A percentile compares a stretch with the other conserved stretches of the same genome.
These are phyloP conservation scores for Drosophila pseudotakahashii DNA, from an alignment of 2,888 invertebrate species.

Conservation along the genomic window DNA sequence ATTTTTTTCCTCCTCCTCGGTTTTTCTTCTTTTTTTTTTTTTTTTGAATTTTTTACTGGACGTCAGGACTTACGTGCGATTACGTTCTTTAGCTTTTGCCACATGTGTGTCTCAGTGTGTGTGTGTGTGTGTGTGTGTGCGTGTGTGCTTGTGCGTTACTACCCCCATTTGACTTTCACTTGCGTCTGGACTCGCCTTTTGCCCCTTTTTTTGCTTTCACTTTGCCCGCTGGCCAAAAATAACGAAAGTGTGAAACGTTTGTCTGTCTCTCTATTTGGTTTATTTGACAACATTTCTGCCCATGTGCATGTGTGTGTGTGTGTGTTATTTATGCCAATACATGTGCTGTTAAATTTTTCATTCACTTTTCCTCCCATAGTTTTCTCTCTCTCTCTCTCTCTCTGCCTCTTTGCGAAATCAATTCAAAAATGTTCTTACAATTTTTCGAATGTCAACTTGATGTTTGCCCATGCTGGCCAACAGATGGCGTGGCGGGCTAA, in stretches of 20 bases:
- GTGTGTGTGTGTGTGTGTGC: slow-evolving; percentile 18
- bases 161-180: slow-evolving; percentile 67
- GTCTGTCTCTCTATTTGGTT: slow-evolving; percentile 66
- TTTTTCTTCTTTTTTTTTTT: slow-evolving; percentile 15
- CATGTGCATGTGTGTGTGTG: slow-evolving; percentile 15
- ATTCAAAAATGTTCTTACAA: neutral
- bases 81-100: slow-evolving; percentile 62
- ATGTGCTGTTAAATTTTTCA: slow-evolving; percentile 56
- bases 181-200: slow-evolving; percentile 56
- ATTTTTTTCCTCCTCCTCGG: neutral
- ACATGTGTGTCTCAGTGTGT: slow-evolving; percentile 25
- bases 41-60: slow-evolving; percentile 69
- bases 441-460: neutral
- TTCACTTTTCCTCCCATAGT: slow-evolving; percentile 23
- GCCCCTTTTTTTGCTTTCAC: slow-evolving; percentile 29
- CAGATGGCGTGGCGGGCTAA: slow-evolving; percentile 15
- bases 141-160: slow-evolving; percentile 35
- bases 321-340: slow-evolving; percentile 40
- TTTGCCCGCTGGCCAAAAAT: slow-evolving; percentile 53
- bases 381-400: too few relatives aligned
- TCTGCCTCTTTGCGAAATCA: too few relatives aligned
- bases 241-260: slow-evolving; percentile 55
- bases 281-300: slow-evolving; percentile 70
- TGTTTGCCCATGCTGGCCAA: neutral
- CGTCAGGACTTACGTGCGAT: slow-evolving; percentile 71